Conservation (phyloP, 2,797 vertebrate species). For the Takifugu ocellatus region DNA sequence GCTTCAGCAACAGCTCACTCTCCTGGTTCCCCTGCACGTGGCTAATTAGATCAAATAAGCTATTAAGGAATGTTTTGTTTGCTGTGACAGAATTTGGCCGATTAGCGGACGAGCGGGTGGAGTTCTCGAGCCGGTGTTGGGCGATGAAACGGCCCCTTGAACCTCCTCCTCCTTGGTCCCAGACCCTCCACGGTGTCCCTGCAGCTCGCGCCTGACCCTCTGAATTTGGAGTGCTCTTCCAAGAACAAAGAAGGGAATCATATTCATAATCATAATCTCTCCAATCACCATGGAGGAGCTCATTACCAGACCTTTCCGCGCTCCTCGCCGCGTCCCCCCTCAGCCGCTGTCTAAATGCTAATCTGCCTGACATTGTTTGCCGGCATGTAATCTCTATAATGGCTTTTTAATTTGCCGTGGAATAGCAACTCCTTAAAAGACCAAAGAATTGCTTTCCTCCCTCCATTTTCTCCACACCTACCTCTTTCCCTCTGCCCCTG, state of each 20-base stretch:
- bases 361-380: slow-evolving; percentile 76
- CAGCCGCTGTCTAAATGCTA: slow-evolving; percentile 72
- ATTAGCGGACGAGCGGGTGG: background rate
- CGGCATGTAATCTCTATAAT: slow-evolving; percentile 77
- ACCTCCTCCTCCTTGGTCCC: slow-evolving; percentile 65
- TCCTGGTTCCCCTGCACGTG: background rate
- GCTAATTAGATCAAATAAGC: slow-evolving; percentile 1
- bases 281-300: slow-evolving; percentile 70
- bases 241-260: slow-evolving; percentile 71
- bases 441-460: slow-evolving; percentile 60
- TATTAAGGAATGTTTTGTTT: slow-evolving; percentile 21
- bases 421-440: slow-evolving; percentile 73
- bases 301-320: slow-evolving; percentile 73
- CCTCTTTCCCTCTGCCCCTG: slow-evolving; percentile 1
- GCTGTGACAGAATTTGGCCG: slow-evolving; percentile 2
- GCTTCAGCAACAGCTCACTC: slow-evolving; percentile 17
- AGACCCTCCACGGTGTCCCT: slow-evolving; percentile 50
- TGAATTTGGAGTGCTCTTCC: slow-evolving; percentile 64
- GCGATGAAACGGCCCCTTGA: slow-evolving; percentile 62
- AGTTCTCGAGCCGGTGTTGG: slow-evolving; percentile 17
- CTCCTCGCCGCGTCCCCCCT: slow-evolving; percentile 65
- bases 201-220: slow-evolving; percentile 60
- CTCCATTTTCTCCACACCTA: slow-evolving; percentile 36
- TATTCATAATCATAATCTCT: slow-evolving; percentile 76
- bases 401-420: slow-evolving; percentile 80